Conservation (phyloP, 2,888 invertebrate species). For the Tetrapedia diversipes region DNA sequence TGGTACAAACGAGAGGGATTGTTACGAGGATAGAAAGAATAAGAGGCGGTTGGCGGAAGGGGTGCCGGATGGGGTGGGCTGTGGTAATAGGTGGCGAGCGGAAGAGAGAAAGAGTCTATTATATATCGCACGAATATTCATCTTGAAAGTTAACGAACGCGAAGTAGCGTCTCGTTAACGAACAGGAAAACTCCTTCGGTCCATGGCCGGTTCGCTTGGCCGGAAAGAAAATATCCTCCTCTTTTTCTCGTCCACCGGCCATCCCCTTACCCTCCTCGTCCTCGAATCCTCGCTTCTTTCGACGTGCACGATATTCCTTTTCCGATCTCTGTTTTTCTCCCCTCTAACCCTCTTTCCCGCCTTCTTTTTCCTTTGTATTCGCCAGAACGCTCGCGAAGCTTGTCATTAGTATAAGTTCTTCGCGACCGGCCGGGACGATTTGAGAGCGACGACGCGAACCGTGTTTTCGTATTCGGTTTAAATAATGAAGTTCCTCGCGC, state of each 20-base stretch:
- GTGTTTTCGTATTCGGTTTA: conserved; percentile 32
- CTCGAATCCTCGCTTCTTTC: background rate
- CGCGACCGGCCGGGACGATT: conserved; percentile 18
- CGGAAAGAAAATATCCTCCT: conserved; percentile 61
- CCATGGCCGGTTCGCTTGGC: conserved; percentile 43
- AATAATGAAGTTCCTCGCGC: conserved; percentile 43
- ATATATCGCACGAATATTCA: conserved; percentile 62
- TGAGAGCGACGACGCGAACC: conserved; percentile 23
- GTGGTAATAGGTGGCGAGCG: conserved; percentile 35
- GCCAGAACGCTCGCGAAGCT: conserved; percentile 51
- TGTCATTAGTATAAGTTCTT: conserved; percentile 62
- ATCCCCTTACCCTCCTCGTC: background rate
- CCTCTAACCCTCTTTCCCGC: background rate
- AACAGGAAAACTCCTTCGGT: conserved; percentile 61
- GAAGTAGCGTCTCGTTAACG: conserved; percentile 68
- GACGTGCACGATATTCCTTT: background rate
- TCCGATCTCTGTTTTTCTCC: background rate
- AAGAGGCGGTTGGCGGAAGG: background rate
- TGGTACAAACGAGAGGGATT: conserved; percentile 61
- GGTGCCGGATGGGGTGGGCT: background rate
- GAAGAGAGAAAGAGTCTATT: conserved; percentile 41
- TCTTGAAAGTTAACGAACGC: conserved; percentile 70
- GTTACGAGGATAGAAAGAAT: conserved; percentile 34
- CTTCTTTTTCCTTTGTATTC: background rate
- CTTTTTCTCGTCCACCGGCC: conserved; percentile 11